A percentile compares a stretch with the other conserved stretches of the same genome.
phyloP scores from a whole-genome alignment of 2,113 vertebrate genomes.

The Oreamnos americanus region DNA sequence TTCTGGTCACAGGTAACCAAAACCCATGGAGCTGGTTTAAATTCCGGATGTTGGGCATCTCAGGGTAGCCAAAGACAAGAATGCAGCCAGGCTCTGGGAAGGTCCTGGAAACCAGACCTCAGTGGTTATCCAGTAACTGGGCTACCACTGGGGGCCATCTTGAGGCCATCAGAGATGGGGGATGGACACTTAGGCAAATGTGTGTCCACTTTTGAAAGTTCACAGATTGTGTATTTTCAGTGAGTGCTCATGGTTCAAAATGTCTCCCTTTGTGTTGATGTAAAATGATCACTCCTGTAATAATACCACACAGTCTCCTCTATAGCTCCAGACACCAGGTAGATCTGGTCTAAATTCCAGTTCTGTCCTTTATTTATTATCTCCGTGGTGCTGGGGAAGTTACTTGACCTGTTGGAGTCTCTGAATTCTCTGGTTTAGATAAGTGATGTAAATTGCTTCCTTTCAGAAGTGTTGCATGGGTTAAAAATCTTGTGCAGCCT shows the following conservation, averaged over 20 bases:
- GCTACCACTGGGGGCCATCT: background rate
- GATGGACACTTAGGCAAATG: fast-evolving
- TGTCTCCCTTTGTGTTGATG: background rate
- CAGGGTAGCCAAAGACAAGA: background rate
- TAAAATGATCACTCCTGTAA: background rate
- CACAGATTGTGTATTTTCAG: no score
- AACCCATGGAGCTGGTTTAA: background rate
- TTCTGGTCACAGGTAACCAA: background rate
- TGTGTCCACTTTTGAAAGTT: background rate
- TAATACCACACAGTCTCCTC: fast-evolving
- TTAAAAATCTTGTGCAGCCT: background rate
- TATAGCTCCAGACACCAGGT: background rate
- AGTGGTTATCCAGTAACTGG: fast-evolving
- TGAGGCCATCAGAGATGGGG: background rate
- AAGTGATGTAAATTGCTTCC: background rate
- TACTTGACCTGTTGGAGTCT: background rate
- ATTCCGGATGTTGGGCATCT: background rate
- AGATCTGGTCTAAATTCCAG: no score
- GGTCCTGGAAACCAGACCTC: background rate
- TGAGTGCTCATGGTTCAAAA: background rate
- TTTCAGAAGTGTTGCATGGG: background rate
- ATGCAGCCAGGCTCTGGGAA: background rate
- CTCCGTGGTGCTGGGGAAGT: background rate
- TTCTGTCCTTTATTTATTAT: background rate
- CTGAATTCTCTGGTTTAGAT: background rate